phyloP scores from a whole-genome alignment of 1,140 invertebrate species.

The Eumeta japonica region DNA sequence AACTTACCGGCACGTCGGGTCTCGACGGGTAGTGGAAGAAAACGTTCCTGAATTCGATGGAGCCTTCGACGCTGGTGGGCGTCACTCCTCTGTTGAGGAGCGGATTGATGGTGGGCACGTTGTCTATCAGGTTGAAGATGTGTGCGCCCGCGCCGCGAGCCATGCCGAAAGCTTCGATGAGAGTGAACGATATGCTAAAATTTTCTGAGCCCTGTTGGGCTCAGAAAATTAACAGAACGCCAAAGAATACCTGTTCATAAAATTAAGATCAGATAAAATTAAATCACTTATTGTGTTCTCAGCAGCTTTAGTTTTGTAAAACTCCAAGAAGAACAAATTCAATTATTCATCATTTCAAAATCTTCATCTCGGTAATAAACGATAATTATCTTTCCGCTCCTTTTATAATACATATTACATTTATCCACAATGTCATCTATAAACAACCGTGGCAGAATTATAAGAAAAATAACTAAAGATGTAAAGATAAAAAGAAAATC shows the following conservation, averaged over 20 bases:
- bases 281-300: no score
- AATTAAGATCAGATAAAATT: no score
- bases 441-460: no score
- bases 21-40: conserved; percentile 81
- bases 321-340: no score
- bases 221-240: conserved; percentile 75
- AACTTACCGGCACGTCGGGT: conserved; percentile 62
- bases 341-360: no score
- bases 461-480: no score
- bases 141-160: conserved; percentile 76
- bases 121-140: conserved; percentile 78
- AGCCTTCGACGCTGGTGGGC: conserved; percentile 61
- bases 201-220: conserved; percentile 80
- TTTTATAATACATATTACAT: no score
- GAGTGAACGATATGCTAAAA: conserved; percentile 78
- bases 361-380: no score
- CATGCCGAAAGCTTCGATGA: conserved; percentile 68
- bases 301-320: no score
- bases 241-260: conserved; percentile 65
- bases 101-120: conserved; percentile 72
- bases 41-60: conserved; percentile 74
- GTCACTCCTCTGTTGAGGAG: conserved; percentile 64
- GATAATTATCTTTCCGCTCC: no score
- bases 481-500: no score
- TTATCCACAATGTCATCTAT: no score